Evolutionary conservation across 2,888 invertebrate species (phyloP).

Genomic region (Drosophila prolongata): DNA sequence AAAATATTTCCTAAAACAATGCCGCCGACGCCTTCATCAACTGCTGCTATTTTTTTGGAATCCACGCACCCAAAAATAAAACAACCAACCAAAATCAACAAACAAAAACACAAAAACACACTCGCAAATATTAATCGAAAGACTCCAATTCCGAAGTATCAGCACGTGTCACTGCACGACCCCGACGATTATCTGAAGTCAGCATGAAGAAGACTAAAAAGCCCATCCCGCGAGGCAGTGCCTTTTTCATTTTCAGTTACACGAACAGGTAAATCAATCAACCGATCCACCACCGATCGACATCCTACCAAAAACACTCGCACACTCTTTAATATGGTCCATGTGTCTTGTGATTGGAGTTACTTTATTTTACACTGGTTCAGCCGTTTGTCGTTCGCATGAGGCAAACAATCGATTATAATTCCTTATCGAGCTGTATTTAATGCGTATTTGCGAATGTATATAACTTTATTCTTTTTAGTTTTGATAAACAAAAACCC

Average conservation of each 20-base stretch:
- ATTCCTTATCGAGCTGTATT: slow-evolving; percentile 28
- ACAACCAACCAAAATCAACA: slow-evolving; percentile 16
- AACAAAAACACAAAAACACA: slow-evolving; percentile 22
- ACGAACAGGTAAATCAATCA: slow-evolving; percentile 91
- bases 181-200: slow-evolving; percentile 93
- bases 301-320: slow-evolving; percentile 15
- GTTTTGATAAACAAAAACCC: slow-evolving; percentile 5
- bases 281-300: slow-evolving; percentile 22
- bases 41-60: slow-evolving; percentile 46
- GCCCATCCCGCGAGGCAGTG: slow-evolving; percentile 95
- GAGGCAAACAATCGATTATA: slow-evolving; percentile 17
- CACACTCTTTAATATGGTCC: slow-evolving; percentile 28
- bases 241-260: slow-evolving; percentile 96
- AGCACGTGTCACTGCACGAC: slow-evolving; percentile 87
- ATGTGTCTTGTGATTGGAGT: slow-evolving; percentile 42
- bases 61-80: slow-evolving; percentile 19
- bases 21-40: slow-evolving; percentile 40
- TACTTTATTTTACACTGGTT: slow-evolving; percentile 28
- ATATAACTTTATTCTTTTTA: slow-evolving; percentile 26
- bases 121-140: slow-evolving; percentile 69
- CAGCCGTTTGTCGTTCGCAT: slow-evolving; percentile 35
- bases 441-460: slow-evolving; percentile 28
- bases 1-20: slow-evolving; percentile 37
- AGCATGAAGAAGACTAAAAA: slow-evolving; percentile 93
- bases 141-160: slow-evolving; percentile 78